phyloP scores from a whole-genome alignment of 2,888 invertebrate species.

The Gisinianus flammeolus region DNA sequence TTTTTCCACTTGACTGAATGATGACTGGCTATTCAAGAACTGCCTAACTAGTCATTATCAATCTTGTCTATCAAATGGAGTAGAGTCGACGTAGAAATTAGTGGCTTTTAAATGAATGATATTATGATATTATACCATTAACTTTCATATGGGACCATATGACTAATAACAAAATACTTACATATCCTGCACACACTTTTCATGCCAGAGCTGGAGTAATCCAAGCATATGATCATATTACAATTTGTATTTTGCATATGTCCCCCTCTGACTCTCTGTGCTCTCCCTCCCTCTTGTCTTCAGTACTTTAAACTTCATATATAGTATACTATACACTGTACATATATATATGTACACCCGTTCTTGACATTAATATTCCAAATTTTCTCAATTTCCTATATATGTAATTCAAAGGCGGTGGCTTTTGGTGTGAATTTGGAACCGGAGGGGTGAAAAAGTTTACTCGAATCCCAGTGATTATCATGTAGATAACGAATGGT shows the following conservation, averaged over 20 bases:
- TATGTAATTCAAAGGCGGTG: constrained; percentile 11
- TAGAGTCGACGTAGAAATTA: constrained; percentile 4
- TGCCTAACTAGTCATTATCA: constrained; percentile 28
- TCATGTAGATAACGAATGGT: too few species aligned
- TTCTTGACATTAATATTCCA: background rate
- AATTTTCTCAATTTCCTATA: background rate
- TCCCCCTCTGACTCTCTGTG: too few species aligned
- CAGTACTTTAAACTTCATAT: too few species aligned
- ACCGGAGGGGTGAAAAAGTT: background rate
- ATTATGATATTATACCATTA: too few species aligned
- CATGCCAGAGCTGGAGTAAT: background rate
- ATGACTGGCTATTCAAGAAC: constrained; percentile 22
- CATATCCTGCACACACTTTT: background rate
- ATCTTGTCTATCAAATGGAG: constrained; percentile 23
- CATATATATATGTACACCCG: background rate
- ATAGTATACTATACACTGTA: too few species aligned
- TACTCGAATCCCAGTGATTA: too few species aligned
- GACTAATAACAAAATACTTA: too few species aligned
- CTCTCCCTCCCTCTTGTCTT: too few species aligned
- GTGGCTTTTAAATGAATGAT: constrained; percentile 6
- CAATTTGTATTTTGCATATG: too few species aligned
- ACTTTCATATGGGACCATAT: too few species aligned
- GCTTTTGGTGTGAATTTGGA: constrained; percentile 16
- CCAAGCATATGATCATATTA: too few species aligned
- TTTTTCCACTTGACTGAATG: constrained; percentile 30